phyloP scores from a whole-genome alignment of 2,113 vertebrate species.

The Helogale parvula region DNA sequence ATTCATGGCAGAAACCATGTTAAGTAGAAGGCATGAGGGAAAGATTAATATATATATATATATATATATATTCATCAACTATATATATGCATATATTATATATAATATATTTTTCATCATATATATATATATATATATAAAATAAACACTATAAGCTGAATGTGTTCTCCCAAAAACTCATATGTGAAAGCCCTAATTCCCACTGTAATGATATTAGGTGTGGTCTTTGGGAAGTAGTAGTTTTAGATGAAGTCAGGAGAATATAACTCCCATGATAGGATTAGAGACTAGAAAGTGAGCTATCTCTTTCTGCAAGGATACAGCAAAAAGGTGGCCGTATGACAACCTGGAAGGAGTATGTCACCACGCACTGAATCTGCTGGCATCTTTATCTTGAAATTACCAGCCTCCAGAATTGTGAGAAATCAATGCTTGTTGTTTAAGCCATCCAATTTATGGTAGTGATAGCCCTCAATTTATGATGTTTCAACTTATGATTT shows the following conservation, averaged over 20 bases:
- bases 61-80: not conserved
- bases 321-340: fast-evolving
- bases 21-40: not conserved
- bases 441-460: not conserved
- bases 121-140: not conserved
- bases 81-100: not conserved
- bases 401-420: not conserved
- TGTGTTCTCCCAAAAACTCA: not conserved
- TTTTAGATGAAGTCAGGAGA: not conserved
- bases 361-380: not conserved
- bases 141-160: not conserved
- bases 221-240: not conserved
- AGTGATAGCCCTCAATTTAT: not conserved
- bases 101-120: not conserved
- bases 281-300: not conserved
- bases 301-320: not conserved
- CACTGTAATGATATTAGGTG: not conserved
- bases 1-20: not conserved
- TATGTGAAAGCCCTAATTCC: not conserved
- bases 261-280: not conserved
- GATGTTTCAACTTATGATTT: not conserved
- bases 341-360: not conserved
- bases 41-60: not conserved
- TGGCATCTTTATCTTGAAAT: not conserved
- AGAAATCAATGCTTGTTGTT: not conserved